These are phyloP conservation scores for Chloroceryle amazona DNA, from an alignment of 2,797 vertebrate genomes.

Conservation along the genomic window DNA sequence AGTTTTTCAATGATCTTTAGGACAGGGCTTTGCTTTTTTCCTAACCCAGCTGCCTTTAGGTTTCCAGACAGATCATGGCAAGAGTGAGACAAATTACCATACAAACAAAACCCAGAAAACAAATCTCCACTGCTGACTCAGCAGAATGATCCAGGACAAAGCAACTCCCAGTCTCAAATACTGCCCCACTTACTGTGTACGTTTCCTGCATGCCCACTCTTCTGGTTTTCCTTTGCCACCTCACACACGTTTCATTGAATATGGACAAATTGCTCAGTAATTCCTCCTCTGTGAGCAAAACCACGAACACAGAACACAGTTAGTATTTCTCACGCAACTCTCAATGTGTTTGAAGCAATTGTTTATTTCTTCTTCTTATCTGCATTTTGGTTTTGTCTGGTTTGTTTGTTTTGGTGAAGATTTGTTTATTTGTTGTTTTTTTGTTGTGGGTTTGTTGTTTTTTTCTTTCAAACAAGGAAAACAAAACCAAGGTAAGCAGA, in stretches of 20 bases:
- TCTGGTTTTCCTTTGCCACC: slow-evolving; percentile 72
- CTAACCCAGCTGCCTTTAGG: not conserved
- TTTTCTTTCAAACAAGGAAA: not conserved
- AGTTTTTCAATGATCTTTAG: not conserved
- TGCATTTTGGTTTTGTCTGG: not conserved
- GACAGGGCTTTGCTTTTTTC: not conserved
- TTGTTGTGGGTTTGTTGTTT: no score
- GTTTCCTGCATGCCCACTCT: slow-evolving; percentile 35
- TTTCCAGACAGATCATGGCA: not conserved
- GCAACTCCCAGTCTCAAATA: not conserved
- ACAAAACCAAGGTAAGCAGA: not conserved
- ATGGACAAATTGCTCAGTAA: slow-evolving; percentile 75
- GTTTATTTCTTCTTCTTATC: not conserved
- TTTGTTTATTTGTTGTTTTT: no score
- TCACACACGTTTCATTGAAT: slow-evolving; percentile 82
- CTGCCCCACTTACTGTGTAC: slow-evolving; percentile 78
- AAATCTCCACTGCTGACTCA: not conserved
- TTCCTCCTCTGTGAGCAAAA: slow-evolving; percentile 72
- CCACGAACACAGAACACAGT: not conserved
- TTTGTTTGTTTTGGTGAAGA: no score
- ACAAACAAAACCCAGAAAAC: not conserved
- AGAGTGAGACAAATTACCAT: not conserved
- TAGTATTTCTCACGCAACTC: not conserved
- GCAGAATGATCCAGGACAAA: not conserved
- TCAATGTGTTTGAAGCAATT: not conserved